Evolutionary conservation across 2,888 invertebrate species (phyloP).

Genomic region (Antitype chi): DNA sequence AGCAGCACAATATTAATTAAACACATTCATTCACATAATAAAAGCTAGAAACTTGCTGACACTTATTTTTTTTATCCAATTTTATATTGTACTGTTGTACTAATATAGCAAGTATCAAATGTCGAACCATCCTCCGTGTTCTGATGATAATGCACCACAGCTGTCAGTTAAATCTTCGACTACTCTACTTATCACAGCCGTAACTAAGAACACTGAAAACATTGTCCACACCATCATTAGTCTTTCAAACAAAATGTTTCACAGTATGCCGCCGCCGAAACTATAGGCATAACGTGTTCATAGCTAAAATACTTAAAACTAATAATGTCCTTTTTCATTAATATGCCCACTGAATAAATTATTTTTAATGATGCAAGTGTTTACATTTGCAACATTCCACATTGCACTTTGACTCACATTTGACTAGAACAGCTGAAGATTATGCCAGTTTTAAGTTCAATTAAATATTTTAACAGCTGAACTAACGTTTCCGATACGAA

Average conservation of each 20-base stretch:
- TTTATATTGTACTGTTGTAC: slow-evolving; percentile 54
- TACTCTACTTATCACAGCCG: slow-evolving; percentile 81
- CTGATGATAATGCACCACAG: slow-evolving; percentile 52
- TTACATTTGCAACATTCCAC: slow-evolving; percentile 34
- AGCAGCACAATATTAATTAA: slow-evolving; percentile 58
- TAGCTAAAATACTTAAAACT: slow-evolving; percentile 51
- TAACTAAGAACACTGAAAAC: slow-evolving; percentile 75
- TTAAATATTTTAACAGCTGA: slow-evolving; percentile 26
- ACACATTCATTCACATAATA: slow-evolving; percentile 18
- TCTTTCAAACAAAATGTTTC: slow-evolving; percentile 33
- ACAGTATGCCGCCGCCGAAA: slow-evolving; percentile 21
- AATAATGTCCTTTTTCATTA: slow-evolving; percentile 55
- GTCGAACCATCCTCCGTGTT: slow-evolving; percentile 39
- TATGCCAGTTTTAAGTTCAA: slow-evolving; percentile 23
- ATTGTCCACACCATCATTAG: slow-evolving; percentile 56
- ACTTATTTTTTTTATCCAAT: slow-evolving; percentile 5
- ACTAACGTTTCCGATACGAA: background rate
- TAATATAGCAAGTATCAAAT: slow-evolving; percentile 61
- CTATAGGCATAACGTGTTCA: slow-evolving; percentile 35
- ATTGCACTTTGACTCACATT: slow-evolving; percentile 54
- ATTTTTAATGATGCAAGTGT: slow-evolving; percentile 18
- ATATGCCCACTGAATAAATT: slow-evolving; percentile 32
- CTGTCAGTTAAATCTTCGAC: slow-evolving; percentile 53
- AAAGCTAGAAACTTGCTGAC: slow-evolving; percentile 28
- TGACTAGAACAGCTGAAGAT: slow-evolving; percentile 67